Evolutionary conservation across 1,140 invertebrate genomes (phyloP).

Genomic region (Ylistrum balloti): DNA sequence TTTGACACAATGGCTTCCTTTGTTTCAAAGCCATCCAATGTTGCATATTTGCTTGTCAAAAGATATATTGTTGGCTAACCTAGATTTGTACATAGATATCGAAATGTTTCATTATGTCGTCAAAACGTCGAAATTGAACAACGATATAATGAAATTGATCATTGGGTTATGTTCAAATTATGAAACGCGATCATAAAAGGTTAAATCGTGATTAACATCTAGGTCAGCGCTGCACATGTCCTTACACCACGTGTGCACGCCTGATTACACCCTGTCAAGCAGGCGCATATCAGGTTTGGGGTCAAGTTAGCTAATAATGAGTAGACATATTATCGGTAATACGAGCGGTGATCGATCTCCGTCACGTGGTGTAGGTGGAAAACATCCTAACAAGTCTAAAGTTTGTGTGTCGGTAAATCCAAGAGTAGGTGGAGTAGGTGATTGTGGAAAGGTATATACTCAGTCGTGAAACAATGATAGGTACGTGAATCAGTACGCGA

Average conservation of each 20-base stretch:
- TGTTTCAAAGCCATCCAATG: neutral
- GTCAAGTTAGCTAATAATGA: neutral
- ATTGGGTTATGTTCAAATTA: neutral
- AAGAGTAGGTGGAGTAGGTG: no score
- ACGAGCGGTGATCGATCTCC: neutral
- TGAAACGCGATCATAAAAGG: neutral
- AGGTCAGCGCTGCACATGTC: neutral
- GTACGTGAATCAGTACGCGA: neutral
- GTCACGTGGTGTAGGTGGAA: neutral
- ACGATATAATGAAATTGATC: neutral
- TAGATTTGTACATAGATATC: neutral
- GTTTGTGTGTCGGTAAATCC: no score
- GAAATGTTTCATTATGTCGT: neutral
- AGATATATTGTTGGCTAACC: neutral
- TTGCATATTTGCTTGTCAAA: neutral
- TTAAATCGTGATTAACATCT: neutral
- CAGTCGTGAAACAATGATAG: no score
- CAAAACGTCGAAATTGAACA: neutral
- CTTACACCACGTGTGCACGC: neutral
- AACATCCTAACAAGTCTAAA: neutral
- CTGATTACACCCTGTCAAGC: neutral
- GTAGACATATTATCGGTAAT: neutral
- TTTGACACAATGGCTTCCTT: neutral
- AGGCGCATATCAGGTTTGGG: neutral
- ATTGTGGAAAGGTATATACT: no score